A percentile compares a stretch with the other conserved stretches of the same genome.
These are phyloP conservation scores for Hedya salicella DNA, from an alignment of 2,888 invertebrate genomes.

Conservation along the genomic window DNA sequence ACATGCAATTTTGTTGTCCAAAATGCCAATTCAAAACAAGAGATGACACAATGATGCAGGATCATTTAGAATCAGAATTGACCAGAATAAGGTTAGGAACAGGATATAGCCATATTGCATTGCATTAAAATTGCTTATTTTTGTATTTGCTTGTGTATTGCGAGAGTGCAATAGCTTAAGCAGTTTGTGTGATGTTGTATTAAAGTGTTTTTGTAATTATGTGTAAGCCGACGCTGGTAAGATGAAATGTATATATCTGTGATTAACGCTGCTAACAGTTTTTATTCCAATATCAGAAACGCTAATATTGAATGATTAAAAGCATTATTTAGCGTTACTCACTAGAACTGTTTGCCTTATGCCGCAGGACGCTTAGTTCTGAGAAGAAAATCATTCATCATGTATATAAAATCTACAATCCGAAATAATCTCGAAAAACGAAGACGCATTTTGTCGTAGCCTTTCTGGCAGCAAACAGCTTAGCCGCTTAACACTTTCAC, in stretches of 20 bases:
- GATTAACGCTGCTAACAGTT: neutral
- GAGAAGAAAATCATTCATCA: too few species aligned
- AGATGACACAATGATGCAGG: conserved; percentile 62
- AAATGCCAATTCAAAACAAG: conserved; percentile 61
- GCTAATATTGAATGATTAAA: neutral
- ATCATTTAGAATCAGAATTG: conserved; percentile 73
- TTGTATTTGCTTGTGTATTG: conserved; percentile 14
- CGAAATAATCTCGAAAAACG: too few species aligned
- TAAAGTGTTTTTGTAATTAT: neutral
- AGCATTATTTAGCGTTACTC: neutral
- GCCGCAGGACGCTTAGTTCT: neutral
- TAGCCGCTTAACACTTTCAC: neutral
- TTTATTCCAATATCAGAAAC: neutral
- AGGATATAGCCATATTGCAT: conserved; percentile 42
- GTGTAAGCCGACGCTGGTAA: neutral
- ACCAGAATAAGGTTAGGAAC: conserved; percentile 68
- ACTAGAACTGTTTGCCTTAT: neutral
- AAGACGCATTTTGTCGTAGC: too few species aligned
- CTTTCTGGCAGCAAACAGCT: neutral
- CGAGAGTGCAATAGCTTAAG: neutral
- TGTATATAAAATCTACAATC: too few species aligned
- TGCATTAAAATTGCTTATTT: conserved; percentile 18
- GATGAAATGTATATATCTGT: neutral
- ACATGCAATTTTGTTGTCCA: conserved; percentile 64
- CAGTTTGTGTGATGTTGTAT: neutral